A percentile compares a stretch with the other conserved stretches of the same genome.
phyloP scores from a whole-genome alignment of 2,888 invertebrate species.

The Synergus laeviventris region DNA sequence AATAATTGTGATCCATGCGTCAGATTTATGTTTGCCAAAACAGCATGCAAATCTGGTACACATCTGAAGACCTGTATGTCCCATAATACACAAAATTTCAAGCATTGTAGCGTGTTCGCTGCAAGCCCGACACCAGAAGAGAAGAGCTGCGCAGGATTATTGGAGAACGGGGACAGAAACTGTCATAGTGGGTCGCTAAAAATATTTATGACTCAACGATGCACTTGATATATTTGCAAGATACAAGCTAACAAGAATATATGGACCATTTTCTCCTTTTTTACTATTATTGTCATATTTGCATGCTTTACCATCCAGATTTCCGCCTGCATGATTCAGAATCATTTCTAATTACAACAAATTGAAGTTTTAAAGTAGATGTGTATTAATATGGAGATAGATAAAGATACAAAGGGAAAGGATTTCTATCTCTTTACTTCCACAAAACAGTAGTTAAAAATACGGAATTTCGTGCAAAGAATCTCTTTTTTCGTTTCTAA shows the following conservation, averaged over 20 bases:
- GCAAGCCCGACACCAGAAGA: constrained; percentile 28
- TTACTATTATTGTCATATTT: neutral
- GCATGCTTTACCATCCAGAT: neutral
- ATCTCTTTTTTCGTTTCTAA: neutral
- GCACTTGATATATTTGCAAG: neutral
- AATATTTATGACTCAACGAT: neutral
- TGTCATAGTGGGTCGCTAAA: constrained; percentile 9
- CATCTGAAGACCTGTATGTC: constrained; percentile 12
- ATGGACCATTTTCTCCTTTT: neutral
- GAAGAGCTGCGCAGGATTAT: constrained; percentile 34
- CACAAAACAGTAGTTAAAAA: neutral
- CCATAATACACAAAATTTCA: constrained; percentile 19
- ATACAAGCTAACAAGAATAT: neutral
- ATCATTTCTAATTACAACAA: neutral
- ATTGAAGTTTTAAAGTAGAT: neutral
- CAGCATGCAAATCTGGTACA: neutral
- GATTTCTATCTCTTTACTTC: neutral
- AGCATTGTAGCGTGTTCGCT: neutral
- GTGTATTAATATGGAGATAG: no score
- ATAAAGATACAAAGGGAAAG: no score
- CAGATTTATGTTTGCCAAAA: neutral
- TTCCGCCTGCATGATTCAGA: neutral
- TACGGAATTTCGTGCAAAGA: neutral
- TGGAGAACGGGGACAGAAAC: constrained; percentile 19
- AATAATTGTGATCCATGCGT: neutral